Base-by-base conservation (phyloP, 2,113 vertebrate genomes). In the Porphyrio hochstetteri region DNA sequence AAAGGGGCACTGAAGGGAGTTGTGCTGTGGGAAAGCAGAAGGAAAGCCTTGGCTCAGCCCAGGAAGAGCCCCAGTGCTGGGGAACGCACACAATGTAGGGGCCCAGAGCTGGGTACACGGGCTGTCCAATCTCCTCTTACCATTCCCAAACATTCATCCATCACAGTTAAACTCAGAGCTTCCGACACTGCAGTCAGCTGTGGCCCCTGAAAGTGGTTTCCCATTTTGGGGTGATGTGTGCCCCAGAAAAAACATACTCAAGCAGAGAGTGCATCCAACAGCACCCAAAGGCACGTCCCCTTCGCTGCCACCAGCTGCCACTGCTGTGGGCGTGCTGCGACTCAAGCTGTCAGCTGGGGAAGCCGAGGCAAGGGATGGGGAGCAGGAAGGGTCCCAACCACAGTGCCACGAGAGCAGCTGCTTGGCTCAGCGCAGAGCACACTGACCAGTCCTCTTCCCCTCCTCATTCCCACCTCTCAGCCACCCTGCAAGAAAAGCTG, bases 401-500 rank as follows among this genome's bases (percentile, higher is more conserved):
- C 1, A 1, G 12, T 81, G 55, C 70, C 21, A 3, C 2, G 3
- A 80, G 28, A 86, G 72, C 0, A 0, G 64, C 44, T 61, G 83
- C 77, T 86, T 57, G 79, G 33, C 75, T 91, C 80, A 74, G 88
- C 91, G 80, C 56, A 0, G 1, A 82, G 25, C 27, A 25, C 5
- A 9, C 71, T 91, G 75, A 79, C 42, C 52, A 33, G 36, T 44
- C 44, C 52, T 78, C 77, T 48, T 33, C 3, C 14, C 31, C 8
- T 52, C 75, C 27, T 82, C 86, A 68, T 33, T 67, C 90, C 85
- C 20, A 1, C 79, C 59, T 82, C 63, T 81, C 95, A 92, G 53
- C 60, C 77, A 80, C 9, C 64, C 76, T 82, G 44, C 74, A 95
- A 9, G 75, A 85, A 96, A 91, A 60, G 27, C 14, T 55, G 50